Evolutionary conservation across 1,140 invertebrate species (phyloP).

Genomic region (Meteorus sp.): DNA sequence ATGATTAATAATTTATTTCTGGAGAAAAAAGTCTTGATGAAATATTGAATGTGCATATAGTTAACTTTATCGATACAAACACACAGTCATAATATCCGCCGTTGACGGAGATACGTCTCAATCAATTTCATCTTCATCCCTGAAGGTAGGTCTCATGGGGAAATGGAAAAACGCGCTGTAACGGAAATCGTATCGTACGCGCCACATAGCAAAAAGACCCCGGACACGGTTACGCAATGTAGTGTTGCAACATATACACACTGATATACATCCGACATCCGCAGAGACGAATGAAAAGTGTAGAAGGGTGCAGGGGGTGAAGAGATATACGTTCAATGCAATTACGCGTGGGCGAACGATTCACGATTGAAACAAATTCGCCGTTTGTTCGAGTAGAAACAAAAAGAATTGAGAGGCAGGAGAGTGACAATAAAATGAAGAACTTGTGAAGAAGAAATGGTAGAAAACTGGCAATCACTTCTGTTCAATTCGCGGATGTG

Average conservation of each 20-base stretch:
- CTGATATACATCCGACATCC: no score
- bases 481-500: no score
- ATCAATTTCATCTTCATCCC: conserved; percentile 41
- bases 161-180: conserved; percentile 33
- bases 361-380: neutral
- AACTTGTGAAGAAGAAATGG: no score
- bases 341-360: conserved; percentile 18
- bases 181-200: conserved; percentile 22
- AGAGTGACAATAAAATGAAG: no score
- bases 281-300: no score
- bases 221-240: no score
- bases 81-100: conserved; percentile 44
- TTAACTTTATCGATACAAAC: neutral
- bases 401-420: neutral
- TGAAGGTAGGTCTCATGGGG: conserved; percentile 30
- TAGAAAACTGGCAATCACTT: no score
- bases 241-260: no score
- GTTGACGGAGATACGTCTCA: conserved; percentile 41
- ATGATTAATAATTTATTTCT: no score
- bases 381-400: neutral
- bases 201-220: neutral
- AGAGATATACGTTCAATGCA: conserved; percentile 9
- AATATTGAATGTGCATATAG: neutral
- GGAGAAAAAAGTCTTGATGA: neutral
- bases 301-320: neutral